These are phyloP conservation scores for Aphelinus certus DNA, from an alignment of 1,140 invertebrate genomes.

Conservation along the genomic window DNA sequence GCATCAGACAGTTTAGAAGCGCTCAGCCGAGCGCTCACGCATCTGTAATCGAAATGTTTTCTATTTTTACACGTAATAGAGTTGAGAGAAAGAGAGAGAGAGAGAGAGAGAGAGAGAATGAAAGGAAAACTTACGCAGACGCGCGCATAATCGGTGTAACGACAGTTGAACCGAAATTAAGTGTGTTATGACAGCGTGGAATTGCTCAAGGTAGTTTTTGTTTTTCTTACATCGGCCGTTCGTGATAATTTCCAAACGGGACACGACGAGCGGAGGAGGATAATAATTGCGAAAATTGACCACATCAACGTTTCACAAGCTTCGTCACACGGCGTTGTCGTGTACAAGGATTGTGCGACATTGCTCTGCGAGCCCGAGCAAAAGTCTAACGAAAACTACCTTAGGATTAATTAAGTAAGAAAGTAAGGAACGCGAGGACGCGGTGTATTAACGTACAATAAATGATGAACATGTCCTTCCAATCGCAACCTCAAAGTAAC, in stretches of 20 bases:
- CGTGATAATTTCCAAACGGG: too few relatives aligned
- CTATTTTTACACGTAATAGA: constrained; percentile 61
- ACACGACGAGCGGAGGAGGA: too few relatives aligned
- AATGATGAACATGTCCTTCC: constrained; percentile 62
- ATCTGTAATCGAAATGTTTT: constrained; percentile 62
- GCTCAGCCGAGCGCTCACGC: constrained; percentile 47
- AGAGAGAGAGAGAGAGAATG: constrained; percentile 46
- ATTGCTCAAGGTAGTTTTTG: constrained; percentile 28
- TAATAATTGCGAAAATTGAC: too few relatives aligned
- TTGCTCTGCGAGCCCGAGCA: too few relatives aligned
- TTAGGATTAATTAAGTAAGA: constrained; percentile 30
- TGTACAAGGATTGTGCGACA: too few relatives aligned
- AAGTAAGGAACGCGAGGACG: constrained; percentile 34
- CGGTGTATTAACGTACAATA: constrained; percentile 59
- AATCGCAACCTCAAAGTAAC: constrained; percentile 61
- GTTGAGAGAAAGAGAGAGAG: constrained; percentile 30
- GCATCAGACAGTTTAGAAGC: constrained; percentile 26
- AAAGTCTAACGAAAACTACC: constrained; percentile 11
- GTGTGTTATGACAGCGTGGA: background rate
- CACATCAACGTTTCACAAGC: too few relatives aligned
- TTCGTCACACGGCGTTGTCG: too few relatives aligned
- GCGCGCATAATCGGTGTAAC: background rate
- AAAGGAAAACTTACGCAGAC: constrained; percentile 13
- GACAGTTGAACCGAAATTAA: background rate
- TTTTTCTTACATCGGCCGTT: background rate